These are phyloP conservation scores for Garrulus glandarius DNA, from an alignment of 2,797 vertebrate genomes.

Conservation along the genomic window DNA sequence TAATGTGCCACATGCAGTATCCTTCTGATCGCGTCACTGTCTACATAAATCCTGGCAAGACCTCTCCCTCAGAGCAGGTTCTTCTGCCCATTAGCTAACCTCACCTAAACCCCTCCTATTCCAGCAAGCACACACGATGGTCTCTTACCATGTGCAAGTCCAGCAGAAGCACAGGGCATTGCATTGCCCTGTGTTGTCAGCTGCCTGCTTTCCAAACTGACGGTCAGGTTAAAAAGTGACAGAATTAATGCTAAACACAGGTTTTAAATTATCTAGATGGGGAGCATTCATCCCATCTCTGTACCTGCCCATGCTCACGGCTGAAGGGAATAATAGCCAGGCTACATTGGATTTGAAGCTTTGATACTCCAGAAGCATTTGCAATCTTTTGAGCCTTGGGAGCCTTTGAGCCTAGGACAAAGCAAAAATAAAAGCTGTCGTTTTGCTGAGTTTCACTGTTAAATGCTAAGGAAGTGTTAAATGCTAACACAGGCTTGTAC, in stretches of 20 bases:
- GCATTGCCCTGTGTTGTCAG: background rate
- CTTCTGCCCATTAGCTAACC: background rate
- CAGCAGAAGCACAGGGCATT: background rate
- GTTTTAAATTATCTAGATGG: background rate
- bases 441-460: background rate
- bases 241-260: background rate
- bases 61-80: background rate
- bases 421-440: background rate
- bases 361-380: slow-evolving; percentile 1
- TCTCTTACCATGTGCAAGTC: background rate
- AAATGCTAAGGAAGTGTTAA: slow-evolving; percentile 27
- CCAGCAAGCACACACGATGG: background rate
- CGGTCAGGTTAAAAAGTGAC: background rate
- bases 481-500: background rate
- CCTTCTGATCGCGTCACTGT: background rate
- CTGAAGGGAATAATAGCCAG: background rate
- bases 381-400: background rate
- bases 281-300: background rate
- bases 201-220: background rate
- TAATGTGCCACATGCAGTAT: background rate
- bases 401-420: background rate
- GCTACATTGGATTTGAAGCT: background rate
- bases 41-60: background rate
- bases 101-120: background rate
- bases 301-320: background rate